Conservation (phyloP, 2,113 vertebrate genomes). For the Cyphomyrus discorhynchus region DNA sequence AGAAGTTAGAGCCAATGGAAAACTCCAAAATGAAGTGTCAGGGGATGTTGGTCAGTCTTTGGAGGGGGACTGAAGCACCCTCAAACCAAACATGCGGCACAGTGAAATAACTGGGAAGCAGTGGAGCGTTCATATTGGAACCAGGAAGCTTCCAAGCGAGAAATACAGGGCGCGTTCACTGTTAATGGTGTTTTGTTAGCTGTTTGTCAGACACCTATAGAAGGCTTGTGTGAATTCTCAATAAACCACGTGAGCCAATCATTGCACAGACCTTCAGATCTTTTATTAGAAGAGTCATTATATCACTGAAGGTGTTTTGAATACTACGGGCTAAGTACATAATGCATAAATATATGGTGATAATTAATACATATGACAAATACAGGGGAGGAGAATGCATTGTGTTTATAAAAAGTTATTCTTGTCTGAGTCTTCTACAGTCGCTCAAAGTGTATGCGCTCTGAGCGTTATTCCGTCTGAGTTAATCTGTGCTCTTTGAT, state of each 20-base stretch:
- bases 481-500: background rate
- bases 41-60: background rate
- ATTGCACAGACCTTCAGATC: background rate
- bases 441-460: background rate
- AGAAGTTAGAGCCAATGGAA: background rate
- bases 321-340: background rate
- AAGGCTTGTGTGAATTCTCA: background rate
- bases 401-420: background rate
- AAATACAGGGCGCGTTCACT: background rate
- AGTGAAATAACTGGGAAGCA: background rate
- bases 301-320: background rate
- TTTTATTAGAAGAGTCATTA: background rate
- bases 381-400: background rate
- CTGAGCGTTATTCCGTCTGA: background rate
- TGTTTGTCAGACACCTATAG: background rate
- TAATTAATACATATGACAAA: background rate
- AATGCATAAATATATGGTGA: background rate
- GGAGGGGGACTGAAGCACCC: background rate
- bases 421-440: background rate
- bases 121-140: background rate
- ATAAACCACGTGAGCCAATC: background rate
- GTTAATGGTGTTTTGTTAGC: background rate
- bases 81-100: background rate
- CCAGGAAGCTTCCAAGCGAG: background rate
- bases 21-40: background rate